Conservation (phyloP, 2,888 invertebrate species). For the Zaprionus obscuricornis region DNA sequence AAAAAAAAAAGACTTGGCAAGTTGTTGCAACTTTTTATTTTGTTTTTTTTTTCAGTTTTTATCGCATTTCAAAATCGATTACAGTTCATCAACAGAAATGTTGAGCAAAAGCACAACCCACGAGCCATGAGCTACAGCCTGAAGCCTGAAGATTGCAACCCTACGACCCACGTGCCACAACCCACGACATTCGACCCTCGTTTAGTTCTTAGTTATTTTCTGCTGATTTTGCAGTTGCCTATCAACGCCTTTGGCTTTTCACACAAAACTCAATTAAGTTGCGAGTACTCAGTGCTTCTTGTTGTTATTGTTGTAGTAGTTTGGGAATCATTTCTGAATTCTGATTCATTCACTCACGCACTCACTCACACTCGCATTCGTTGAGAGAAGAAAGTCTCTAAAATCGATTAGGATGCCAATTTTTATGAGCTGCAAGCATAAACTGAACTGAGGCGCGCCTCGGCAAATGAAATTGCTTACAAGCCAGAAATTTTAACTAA, state of each 20-base stretch:
- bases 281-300: background rate
- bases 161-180: no score
- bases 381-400: constrained; percentile 40
- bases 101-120: no score
- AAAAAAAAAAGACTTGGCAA: no score
- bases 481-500: constrained; percentile 70
- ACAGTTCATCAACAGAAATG: no score
- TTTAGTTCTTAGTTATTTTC: constrained; percentile 23
- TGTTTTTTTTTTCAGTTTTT: no score
- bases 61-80: no score
- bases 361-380: no score
- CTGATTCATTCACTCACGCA: constrained; percentile 24
- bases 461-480: constrained; percentile 70
- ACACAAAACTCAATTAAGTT: constrained; percentile 65
- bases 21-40: no score
- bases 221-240: constrained; percentile 46
- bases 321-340: constrained; percentile 24
- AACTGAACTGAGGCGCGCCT: constrained; percentile 35
- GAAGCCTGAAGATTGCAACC: no score
- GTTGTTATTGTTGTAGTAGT: no score
- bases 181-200: background rate
- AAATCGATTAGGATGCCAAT: constrained; percentile 68
- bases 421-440: constrained; percentile 57
- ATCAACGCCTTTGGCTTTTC: constrained; percentile 32
- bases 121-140: no score